These are phyloP conservation scores for Drosophila gunungcola DNA, from an alignment of 1,140 invertebrate species.

Conservation along the genomic window DNA sequence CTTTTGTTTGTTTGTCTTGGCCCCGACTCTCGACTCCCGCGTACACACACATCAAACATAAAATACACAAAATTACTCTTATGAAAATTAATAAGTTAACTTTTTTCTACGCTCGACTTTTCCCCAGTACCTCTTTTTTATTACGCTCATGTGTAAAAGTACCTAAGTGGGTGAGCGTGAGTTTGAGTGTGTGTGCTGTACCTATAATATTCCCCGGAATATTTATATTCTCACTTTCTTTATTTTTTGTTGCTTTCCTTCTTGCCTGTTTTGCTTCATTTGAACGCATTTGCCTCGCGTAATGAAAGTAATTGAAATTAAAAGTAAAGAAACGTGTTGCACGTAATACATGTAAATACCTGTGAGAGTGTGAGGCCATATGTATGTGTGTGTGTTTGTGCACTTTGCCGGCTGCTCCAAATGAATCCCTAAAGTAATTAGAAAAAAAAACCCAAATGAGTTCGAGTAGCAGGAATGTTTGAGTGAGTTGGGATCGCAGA, in stretches of 20 bases:
- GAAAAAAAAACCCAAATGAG: slow-evolving; percentile 78
- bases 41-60: slow-evolving; percentile 58
- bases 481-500: slow-evolving; percentile 22
- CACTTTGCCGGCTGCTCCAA: slow-evolving; percentile 73
- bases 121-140: slow-evolving; percentile 43
- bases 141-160: slow-evolving; percentile 47
- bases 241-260: slow-evolving; percentile 22
- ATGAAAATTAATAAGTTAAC: slow-evolving; percentile 84
- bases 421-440: slow-evolving; percentile 83
- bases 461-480: slow-evolving; percentile 54
- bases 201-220: slow-evolving; percentile 27
- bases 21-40: slow-evolving; percentile 10
- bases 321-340: slow-evolving; percentile 84
- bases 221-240: slow-evolving; percentile 26
- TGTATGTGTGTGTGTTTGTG: slow-evolving; percentile 52
- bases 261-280: slow-evolving; percentile 68
- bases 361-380: slow-evolving; percentile 8
- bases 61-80: slow-evolving; percentile 83
- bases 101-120: slow-evolving; percentile 70
- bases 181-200: slow-evolving; percentile 1
- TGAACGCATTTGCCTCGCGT: slow-evolving; percentile 72
- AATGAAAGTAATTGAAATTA: slow-evolving; percentile 84
- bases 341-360: slow-evolving; percentile 47
- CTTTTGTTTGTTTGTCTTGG: slow-evolving; percentile 55
- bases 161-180: neutral